Percentiles rank a stretch among this genome's conserved stretches.
Conservation (phyloP, 2,113 vertebrate species). For the Gracilinanus agilis region DNA sequence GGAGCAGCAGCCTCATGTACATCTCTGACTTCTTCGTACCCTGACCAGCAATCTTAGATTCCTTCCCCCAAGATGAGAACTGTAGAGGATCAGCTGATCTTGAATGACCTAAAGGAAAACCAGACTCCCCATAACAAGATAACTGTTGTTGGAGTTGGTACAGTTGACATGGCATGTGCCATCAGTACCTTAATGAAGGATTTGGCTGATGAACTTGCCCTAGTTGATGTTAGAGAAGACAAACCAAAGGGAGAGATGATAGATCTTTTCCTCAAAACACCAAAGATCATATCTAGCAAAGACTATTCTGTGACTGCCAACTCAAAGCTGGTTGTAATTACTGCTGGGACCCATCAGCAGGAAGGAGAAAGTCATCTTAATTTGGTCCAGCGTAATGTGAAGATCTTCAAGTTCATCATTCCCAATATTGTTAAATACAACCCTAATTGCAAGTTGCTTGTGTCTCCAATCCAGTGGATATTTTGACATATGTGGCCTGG, state of each 20-base stretch:
- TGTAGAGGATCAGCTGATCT: conserved; percentile 95
- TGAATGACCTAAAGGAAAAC: conserved; percentile 90
- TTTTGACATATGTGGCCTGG: too few species aligned
- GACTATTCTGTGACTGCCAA: conserved; percentile 97
- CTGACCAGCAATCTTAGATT: not conserved
- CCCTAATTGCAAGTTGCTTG: conserved; percentile 94
- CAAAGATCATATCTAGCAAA: conserved; percentile 64
- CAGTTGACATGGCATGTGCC: too few species aligned
- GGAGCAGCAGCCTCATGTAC: not conserved
- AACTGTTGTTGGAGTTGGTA: conserved; percentile 97
- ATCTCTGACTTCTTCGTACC: not conserved
- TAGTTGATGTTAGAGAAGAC: too few species aligned
- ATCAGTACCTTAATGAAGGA: too few species aligned
- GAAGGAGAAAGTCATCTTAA: conserved; percentile 98
- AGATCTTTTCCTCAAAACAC: too few species aligned
- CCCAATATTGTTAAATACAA: conserved; percentile 98
- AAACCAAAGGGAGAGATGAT: too few species aligned
- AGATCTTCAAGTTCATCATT: conserved; percentile 99
- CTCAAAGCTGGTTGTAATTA: conserved; percentile 96
- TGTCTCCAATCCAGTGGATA: conserved; percentile 98
- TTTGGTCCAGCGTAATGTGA: conserved; percentile 97
- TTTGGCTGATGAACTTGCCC: too few species aligned
- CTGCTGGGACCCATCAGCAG: conserved; percentile 96
- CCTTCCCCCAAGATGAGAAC: conserved; percentile 83
- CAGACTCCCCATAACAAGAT: conserved; percentile 92